Conservation (phyloP, 2,888 invertebrate genomes). For the Amphipyra tragopoginis region DNA sequence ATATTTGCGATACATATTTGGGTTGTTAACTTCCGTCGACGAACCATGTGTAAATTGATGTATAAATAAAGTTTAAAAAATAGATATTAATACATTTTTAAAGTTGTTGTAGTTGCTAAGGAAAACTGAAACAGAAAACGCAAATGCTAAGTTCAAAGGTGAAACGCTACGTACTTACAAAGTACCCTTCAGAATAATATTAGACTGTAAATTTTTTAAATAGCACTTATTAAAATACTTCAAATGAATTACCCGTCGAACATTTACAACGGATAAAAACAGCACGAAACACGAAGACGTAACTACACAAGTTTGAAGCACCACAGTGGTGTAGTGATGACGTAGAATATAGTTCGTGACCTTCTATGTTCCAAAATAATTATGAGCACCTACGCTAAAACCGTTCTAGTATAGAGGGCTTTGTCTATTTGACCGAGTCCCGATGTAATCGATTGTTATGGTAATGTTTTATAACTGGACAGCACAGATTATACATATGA, state of each 20-base stretch:
- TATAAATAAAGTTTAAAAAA: not conserved
- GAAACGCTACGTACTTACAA: constrained; percentile 11
- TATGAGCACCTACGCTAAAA: constrained; percentile 55
- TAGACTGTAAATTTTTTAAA: constrained; percentile 11
- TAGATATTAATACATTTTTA: not conserved
- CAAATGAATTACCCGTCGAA: constrained; percentile 30
- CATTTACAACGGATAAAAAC: constrained; percentile 19
- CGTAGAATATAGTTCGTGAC: constrained; percentile 46
- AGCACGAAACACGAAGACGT: constrained; percentile 24
- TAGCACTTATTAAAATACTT: constrained; percentile 15
- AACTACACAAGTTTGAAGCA: constrained; percentile 28
- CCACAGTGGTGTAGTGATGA: constrained; percentile 22
- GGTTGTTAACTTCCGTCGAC: constrained; percentile 3
- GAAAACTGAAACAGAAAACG: constrained; percentile 23
- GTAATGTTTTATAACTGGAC: constrained; percentile 3
- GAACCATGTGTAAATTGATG: not conserved
- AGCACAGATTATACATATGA: not conserved
- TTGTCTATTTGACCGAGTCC: constrained; percentile 43
- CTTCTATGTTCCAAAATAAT: constrained; percentile 59
- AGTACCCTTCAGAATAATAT: constrained; percentile 23
- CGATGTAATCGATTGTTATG: constrained; percentile 31
- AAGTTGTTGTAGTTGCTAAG: constrained; percentile 7
- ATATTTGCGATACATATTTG: constrained; percentile 8
- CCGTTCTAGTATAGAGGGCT: constrained; percentile 47
- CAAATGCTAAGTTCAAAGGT: constrained; percentile 29